Base-by-base conservation (phyloP, 1,140 invertebrate genomes). In the Drosophila nannoptera region DNA sequence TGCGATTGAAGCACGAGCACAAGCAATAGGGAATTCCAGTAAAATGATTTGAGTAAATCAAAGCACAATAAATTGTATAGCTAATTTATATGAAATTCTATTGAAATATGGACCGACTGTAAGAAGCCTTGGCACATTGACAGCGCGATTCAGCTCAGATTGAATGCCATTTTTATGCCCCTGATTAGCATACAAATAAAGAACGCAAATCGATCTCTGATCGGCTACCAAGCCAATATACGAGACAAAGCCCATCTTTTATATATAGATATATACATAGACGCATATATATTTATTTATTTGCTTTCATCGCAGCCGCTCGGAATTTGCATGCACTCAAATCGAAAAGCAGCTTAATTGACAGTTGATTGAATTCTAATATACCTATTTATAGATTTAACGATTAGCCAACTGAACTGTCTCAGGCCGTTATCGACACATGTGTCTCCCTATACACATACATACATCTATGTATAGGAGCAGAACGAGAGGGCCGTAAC, bases 311-410 rank as follows among this genome's bases (percentile, higher is more conserved):
- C 72, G 61, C 36, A 42, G 68, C 75, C 80, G 75, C 80, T 43
- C 40, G 32, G 22, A 58, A 83, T 78, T 82, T 78, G 75, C 78
- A 84, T 82, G 72, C 68, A 69, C 55, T 74, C 49, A 69, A 69
- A 56, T 50, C 14, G 22, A 56, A 12, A 55, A 33, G 11, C 40
- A 16, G 14, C 46, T 70, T 83, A 82, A 82, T 84, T 84, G 75
- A 84, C 74, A 67, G 54, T 59, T 84, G 80, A 84, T 73, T 82
- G 80, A 69, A 74, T 75, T 84, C 68, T 66, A 75, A 82, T 82
- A 75, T 64, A 63, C 58, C 38, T 75, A 73, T 73, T 65, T 70
- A 61, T 71, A 66, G 61, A 52, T 38, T 78, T 78, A 48, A 78
- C 64, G 78, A 82, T 73, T 59, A 61, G 64, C 62, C 75, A 72